These are phyloP conservation scores for Trachelus tabidus DNA, from an alignment of 2,888 invertebrate genomes.

Conservation along the genomic window DNA sequence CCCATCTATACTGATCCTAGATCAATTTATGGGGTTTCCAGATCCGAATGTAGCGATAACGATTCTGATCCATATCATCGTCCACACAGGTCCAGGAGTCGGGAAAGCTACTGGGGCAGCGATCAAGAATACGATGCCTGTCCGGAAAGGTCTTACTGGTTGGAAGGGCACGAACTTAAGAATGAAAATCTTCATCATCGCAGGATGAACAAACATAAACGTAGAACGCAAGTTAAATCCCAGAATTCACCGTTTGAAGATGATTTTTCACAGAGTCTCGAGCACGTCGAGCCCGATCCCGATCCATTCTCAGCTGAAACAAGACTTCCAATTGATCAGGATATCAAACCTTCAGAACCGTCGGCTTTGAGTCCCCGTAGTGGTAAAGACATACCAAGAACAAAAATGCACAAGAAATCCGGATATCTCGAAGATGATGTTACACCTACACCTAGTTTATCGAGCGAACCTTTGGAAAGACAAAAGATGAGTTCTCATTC, in stretches of 20 bases:
- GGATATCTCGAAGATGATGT: slow-evolving; percentile 72
- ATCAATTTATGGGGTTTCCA: slow-evolving; percentile 56
- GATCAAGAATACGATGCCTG: slow-evolving; percentile 63
- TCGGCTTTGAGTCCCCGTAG: slow-evolving; percentile 47
- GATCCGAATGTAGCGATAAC: slow-evolving; percentile 64
- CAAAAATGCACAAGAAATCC: slow-evolving; percentile 43
- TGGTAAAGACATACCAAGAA: slow-evolving; percentile 39
- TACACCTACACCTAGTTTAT: slow-evolving; percentile 64
- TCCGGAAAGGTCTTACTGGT: slow-evolving; percentile 60
- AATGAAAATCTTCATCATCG: slow-evolving; percentile 58
- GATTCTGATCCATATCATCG: slow-evolving; percentile 59
- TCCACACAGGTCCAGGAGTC: slow-evolving; percentile 59
- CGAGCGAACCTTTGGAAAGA: slow-evolving; percentile 56
- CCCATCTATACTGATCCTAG: slow-evolving; percentile 53
- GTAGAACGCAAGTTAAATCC: slow-evolving; percentile 51
- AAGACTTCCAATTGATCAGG: slow-evolving; percentile 32
- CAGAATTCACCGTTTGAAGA: slow-evolving; percentile 73
- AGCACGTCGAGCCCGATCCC: slow-evolving; percentile 46
- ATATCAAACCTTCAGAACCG: slow-evolving; percentile 29
- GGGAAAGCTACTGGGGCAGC: slow-evolving; percentile 62
- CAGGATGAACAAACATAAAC: slow-evolving; percentile 57
- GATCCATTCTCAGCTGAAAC: slow-evolving; percentile 47
- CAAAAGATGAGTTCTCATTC: slow-evolving; percentile 46
- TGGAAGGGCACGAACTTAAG: slow-evolving; percentile 56
- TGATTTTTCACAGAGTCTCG: slow-evolving; percentile 70